Evolutionary conservation across 2,888 invertebrate genomes (phyloP).

Genomic region (Eustalomyia histrio): DNA sequence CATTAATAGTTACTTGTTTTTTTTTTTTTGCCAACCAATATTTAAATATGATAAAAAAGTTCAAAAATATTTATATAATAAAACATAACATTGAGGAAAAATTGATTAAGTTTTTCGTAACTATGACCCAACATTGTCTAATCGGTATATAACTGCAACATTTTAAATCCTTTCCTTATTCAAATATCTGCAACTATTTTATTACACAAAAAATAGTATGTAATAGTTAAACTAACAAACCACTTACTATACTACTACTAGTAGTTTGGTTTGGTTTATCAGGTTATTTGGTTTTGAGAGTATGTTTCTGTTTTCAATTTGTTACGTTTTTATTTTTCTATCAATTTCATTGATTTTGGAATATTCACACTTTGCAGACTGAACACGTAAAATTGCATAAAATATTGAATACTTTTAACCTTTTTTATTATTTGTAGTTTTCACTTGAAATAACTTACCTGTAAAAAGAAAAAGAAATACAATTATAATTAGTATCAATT

Average conservation of each 20-base stretch:
- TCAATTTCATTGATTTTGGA: background rate
- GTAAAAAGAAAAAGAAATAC: slow-evolving; percentile 32
- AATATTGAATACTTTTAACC: slow-evolving; percentile 48
- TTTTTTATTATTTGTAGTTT: slow-evolving; percentile 13
- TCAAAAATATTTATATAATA: too few species aligned
- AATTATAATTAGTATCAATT: slow-evolving; percentile 16
- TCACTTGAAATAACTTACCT: slow-evolving; percentile 42
- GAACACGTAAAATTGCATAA: slow-evolving; percentile 56
- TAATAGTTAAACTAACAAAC: background rate
- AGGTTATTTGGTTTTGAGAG: slow-evolving; percentile 24
- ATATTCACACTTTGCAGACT: background rate
- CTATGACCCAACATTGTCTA: too few species aligned
- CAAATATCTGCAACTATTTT: background rate
- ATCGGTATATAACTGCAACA: too few species aligned
- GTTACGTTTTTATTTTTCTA: background rate
- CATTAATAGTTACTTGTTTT: too few species aligned
- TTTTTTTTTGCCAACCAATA: too few species aligned
- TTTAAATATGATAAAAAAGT: too few species aligned
- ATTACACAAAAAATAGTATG: background rate
- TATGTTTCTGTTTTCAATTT: slow-evolving; percentile 5
- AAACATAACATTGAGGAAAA: too few species aligned
- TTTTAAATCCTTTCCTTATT: background rate
- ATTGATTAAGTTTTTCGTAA: too few species aligned
- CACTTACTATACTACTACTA: background rate
- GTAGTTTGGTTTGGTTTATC: slow-evolving; percentile 9